Base-by-base conservation (phyloP, 2,113 vertebrate species). In the Riparia riparia region DNA sequence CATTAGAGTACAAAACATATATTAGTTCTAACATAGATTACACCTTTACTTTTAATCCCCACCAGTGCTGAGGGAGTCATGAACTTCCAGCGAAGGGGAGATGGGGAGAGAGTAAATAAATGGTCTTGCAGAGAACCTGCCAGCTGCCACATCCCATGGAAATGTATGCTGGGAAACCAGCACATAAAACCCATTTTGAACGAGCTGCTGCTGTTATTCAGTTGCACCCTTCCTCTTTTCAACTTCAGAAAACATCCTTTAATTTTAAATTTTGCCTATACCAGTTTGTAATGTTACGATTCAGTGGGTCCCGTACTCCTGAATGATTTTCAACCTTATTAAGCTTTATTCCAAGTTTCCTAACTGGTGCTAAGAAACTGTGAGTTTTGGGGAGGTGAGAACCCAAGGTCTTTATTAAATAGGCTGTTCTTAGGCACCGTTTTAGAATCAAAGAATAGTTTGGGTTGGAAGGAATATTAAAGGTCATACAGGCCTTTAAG, bases 11-110 rank as follows among this genome's bases (percentile, higher is more conserved):
- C 79, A 70, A 93, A 93, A 85, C 66, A 82, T 82, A 47, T 82
- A 86, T 96, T 90, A 94, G 79, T 61, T 94, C 56, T 78, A 77
- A 86, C 91, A 82, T 78, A 91, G 82, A 86, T 94, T 95, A 82
- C 87, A 82, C 89, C 78, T 94, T 92, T 93, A 39, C 69, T 94
- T 95, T 97, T 95, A 96, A 95, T 95, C 70, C 83, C 81, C 78
- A 58, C 34, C 47, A 32, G 71, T 4, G 4, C 93, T 90, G 54
- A 90, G 87, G 93, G 93, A 94, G 71, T 58, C 82, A 22, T 90
- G 95, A 96, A 88, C 79, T 94, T 95, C 84, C 74, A 94, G 58
- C 74, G 73, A 77, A 90, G 66, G 44, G 15, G 69, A 69, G 74
- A 57, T 10, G 9, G 51, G 32, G 14, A 91, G 39, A 69, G 87